phyloP scores from a whole-genome alignment of 2,113 vertebrate genomes.

The Bujurquina vittata region DNA sequence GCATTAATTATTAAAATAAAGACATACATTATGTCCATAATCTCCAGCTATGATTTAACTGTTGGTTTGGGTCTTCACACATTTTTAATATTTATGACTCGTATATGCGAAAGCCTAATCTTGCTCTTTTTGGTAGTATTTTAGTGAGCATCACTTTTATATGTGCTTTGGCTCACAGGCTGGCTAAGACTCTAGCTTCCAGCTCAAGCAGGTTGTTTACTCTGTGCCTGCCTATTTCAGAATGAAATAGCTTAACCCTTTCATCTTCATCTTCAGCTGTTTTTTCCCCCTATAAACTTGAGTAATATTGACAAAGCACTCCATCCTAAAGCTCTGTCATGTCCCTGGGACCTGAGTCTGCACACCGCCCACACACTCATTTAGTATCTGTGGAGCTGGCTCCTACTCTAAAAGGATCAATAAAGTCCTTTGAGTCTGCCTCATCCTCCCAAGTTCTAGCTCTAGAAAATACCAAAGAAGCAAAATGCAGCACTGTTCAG shows the following conservation, averaged over 20 bases:
- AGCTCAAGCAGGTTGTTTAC: slow-evolving; percentile 2
- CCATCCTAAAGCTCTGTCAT: slow-evolving; percentile 10
- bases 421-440: neutral
- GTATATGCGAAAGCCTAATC: neutral
- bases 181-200: neutral
- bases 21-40: neutral
- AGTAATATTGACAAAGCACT: slow-evolving; percentile 23
- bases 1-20: neutral
- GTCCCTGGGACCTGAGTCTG: slow-evolving; percentile 40
- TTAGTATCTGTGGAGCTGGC: slow-evolving; percentile 25
- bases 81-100: neutral
- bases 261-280: neutral
- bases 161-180: neutral
- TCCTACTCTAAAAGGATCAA: slow-evolving; percentile 36
- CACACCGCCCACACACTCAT: slow-evolving; percentile 18
- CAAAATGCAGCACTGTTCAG: slow-evolving; percentile 2
- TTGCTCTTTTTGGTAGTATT: neutral
- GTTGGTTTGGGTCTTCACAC: neutral
- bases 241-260: neutral
- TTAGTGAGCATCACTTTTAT: neutral
- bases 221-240: neutral
- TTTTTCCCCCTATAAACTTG: neutral
- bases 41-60: neutral
- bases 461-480: neutral
- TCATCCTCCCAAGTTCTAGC: neutral